Conservation (phyloP, 2,113 vertebrate species). For the Anolis carolinensis region DNA sequence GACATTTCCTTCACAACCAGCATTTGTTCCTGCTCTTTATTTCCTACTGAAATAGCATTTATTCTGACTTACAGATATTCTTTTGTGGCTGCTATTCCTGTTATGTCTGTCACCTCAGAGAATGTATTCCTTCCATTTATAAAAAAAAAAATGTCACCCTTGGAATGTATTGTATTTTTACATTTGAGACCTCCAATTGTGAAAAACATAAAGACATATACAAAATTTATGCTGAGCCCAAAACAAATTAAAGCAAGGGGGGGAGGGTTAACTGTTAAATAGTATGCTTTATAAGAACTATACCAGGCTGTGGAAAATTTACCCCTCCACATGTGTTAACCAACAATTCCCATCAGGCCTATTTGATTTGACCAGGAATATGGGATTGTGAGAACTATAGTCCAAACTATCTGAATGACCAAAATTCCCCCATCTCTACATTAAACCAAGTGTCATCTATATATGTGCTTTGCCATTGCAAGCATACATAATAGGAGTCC, state of each 20-base stretch:
- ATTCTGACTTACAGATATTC: constrained; percentile 71
- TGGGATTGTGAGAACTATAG: neutral
- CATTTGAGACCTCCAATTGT: constrained; percentile 55
- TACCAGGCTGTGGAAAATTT: neutral
- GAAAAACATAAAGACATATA: constrained; percentile 29
- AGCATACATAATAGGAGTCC: neutral
- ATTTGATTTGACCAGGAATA: neutral
- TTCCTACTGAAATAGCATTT: constrained; percentile 55
- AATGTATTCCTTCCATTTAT: constrained; percentile 40
- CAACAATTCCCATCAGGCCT: neutral
- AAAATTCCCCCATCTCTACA: neutral
- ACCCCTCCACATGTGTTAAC: neutral
- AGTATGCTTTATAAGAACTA: constrained; percentile 10
- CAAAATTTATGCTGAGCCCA: neutral
- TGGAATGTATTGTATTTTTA: constrained; percentile 54
- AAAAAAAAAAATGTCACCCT: constrained; percentile 47
- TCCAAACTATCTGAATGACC: neutral
- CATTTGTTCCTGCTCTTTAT: constrained; percentile 58
- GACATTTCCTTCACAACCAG: constrained; percentile 72
- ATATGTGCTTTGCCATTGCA: neutral
- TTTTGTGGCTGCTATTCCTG: constrained; percentile 58
- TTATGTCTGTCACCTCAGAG: constrained; percentile 59
- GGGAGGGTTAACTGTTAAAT: constrained; percentile 29
- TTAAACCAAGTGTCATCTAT: neutral
- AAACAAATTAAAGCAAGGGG: neutral